phyloP scores from a whole-genome alignment of 2,113 vertebrate species.

The Mesembrinibis cayennensis region DNA sequence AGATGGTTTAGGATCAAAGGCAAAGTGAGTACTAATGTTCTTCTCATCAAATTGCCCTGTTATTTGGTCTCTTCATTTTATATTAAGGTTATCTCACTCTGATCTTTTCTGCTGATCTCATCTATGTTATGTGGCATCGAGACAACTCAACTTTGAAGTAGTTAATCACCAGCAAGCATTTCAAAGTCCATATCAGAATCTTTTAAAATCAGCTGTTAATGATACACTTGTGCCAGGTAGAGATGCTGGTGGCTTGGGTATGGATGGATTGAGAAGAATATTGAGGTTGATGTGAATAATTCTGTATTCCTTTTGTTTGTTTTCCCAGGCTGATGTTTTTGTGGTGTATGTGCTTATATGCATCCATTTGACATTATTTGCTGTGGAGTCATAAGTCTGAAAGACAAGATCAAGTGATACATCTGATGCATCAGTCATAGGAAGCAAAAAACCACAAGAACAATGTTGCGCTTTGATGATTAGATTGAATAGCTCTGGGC shows the following conservation, averaged over 20 bases:
- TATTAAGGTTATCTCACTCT: background rate
- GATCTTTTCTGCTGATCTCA: background rate
- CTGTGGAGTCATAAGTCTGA: slow-evolving; percentile 4
- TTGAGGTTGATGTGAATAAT: background rate
- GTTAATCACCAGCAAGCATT: background rate
- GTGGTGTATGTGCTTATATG: background rate
- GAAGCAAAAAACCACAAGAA: background rate
- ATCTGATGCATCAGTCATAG: background rate
- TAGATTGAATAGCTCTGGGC: background rate
- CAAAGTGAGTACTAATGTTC: background rate
- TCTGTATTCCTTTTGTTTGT: background rate
- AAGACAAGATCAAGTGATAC: slow-evolving; percentile 25
- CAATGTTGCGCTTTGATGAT: slow-evolving; percentile 31
- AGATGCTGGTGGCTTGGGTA: background rate
- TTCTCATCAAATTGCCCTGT: background rate
- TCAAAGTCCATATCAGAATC: background rate
- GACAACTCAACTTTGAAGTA: background rate
- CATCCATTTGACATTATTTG: background rate
- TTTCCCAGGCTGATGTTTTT: background rate
- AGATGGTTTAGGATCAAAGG: background rate
- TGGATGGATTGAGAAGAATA: background rate
- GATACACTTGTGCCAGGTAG: background rate
- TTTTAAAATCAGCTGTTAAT: background rate
- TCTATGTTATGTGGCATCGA: background rate
- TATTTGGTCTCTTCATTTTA: background rate